Evolutionary conservation across 2,113 vertebrate genomes (phyloP), one percentile per base, ranked within the genome.

Genomic region (Oceanites oceanicus): DNA sequence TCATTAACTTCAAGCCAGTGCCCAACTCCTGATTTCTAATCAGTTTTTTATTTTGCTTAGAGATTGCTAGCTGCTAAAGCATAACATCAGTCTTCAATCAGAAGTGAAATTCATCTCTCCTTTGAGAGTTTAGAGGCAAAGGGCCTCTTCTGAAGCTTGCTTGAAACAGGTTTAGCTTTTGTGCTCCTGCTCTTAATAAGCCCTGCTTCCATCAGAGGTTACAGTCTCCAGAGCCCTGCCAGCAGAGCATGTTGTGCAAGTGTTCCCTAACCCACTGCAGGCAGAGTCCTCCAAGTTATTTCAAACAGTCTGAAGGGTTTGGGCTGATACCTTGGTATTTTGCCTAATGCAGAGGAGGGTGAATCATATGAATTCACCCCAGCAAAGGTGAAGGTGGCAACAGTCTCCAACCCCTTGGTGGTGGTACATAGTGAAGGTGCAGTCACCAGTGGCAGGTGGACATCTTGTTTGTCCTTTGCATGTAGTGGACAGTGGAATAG

Each of bases 341-440:
- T 85, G 42, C 61, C 14, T 49, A 44, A 21, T 21, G 20, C 18
- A 58, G 49, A 74, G 44, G 11, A 65, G 11, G 36, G 4, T 0
- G 2, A 74, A 40, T 21, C 20, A 4, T 6, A 7, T 8, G 56
- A 20, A 20, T 34, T 67, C 19, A 38, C 34, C 22, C 22, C 34
- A 44, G 34, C 13, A 56, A 16, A 36, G 45, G 7, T 47, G 10
- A 25, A 40, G 61, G 12, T 34, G 17, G 56, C 20, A 42, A 4
- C 6, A 34, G 21, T 8, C 53, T 36, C 68, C 36, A 42, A 0
- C 4, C 6, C 25, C 7, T 70, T 20, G 9, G 17, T 19, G 63
- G 30, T 34, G n/a, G 26, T 47, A 32, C 0, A 0, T 15, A 21
- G 22, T 61, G 20, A 62, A 58, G 2, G 0, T 44, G 50, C 20